Evolutionary conservation across 2,113 vertebrate species (phyloP).

Genomic region (Genyomyrus donnyi): DNA sequence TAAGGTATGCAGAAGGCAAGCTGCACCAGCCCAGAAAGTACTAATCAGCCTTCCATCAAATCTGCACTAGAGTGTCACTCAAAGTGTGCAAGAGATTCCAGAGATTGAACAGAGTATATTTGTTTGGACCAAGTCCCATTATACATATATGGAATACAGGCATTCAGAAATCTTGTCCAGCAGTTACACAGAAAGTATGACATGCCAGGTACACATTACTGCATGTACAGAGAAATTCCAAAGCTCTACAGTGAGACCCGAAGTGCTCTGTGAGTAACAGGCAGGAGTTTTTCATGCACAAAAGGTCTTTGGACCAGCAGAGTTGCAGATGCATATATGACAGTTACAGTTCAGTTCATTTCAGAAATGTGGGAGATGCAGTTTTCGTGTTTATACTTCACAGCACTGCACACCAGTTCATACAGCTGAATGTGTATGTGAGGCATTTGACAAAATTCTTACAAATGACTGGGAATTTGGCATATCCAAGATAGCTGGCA

Average conservation of each 20-base stretch:
- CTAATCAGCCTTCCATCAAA: background rate
- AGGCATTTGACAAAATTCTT: background rate
- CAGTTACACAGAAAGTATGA: background rate
- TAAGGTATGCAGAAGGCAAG: background rate
- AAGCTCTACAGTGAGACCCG: background rate
- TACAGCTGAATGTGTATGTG: background rate
- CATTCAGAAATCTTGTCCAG: background rate
- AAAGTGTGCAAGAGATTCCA: fast-evolving
- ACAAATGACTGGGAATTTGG: background rate
- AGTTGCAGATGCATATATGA: background rate
- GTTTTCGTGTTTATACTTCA: background rate
- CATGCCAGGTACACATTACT: background rate
- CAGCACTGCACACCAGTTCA: background rate
- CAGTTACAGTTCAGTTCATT: background rate
- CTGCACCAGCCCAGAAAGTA: background rate
- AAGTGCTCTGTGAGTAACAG: background rate
- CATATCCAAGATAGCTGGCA: background rate
- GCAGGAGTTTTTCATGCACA: background rate
- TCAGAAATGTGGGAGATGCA: background rate
- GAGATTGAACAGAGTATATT: background rate
- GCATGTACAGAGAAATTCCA: background rate
- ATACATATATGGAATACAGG: background rate
- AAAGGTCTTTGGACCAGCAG: background rate
- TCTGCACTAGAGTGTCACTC: background rate
- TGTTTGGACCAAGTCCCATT: background rate